phyloP scores from a whole-genome alignment of 2,888 invertebrate species.

The Leuctra nigra region DNA sequence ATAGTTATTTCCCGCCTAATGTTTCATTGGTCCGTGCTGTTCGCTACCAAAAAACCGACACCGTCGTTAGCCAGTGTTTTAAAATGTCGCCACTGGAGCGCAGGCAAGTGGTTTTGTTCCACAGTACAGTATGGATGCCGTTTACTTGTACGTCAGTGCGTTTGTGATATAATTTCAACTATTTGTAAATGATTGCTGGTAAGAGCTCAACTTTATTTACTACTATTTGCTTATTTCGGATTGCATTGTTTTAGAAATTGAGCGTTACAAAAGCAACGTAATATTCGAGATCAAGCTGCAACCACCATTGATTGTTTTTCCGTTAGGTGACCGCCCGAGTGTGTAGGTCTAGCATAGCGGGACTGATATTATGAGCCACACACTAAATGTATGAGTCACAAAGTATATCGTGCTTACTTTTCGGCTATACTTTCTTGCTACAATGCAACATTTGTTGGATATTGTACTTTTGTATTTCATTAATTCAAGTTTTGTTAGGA shows the following conservation, averaged over 20 bases:
- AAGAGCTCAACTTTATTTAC: conserved; percentile 6
- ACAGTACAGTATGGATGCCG: conserved; percentile 4
- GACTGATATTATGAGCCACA: neutral
- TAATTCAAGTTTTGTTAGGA: too few species aligned
- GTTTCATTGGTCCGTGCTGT: too few species aligned
- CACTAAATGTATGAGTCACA: too few species aligned
- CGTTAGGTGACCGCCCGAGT: conserved; percentile 28
- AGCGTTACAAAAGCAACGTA: neutral
- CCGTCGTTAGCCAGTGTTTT: neutral
- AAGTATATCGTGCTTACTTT: too few species aligned
- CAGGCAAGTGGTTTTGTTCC: neutral
- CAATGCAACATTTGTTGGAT: too few species aligned
- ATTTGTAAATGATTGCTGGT: conserved; percentile 26
- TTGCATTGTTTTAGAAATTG: neutral
- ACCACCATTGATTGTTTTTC: conserved; percentile 28
- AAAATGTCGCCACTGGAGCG: neutral
- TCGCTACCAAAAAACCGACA: too few species aligned
- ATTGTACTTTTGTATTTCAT: too few species aligned
- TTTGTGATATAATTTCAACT: conserved; percentile 20
- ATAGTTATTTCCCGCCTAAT: too few species aligned
- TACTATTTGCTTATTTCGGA: too few species aligned
- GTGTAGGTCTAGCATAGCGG: conserved; percentile 8
- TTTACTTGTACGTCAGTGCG: conserved; percentile 22
- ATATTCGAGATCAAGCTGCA: neutral
- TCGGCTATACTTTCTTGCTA: too few species aligned